Percentiles rank a stretch among this genome's conserved stretches.
These are phyloP conservation scores for Trypoxylon attenuatum DNA, from an alignment of 2,888 invertebrate genomes.

Conservation along the genomic window DNA sequence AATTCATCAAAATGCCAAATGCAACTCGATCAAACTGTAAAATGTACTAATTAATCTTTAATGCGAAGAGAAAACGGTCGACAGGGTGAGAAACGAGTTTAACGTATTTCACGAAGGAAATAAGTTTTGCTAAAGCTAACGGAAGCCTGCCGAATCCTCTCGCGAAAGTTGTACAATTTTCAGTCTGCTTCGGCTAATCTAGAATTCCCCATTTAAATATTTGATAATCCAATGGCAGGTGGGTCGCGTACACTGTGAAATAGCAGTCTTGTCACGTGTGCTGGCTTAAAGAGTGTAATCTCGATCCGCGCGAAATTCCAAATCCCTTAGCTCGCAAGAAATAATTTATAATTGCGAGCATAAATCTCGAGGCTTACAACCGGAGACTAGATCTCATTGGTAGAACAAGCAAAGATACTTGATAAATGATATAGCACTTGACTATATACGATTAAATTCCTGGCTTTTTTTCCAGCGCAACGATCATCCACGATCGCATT, in stretches of 20 bases:
- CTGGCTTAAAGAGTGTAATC: conserved; percentile 31
- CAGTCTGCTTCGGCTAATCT: conserved; percentile 9
- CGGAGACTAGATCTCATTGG: neutral
- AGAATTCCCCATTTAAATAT: conserved; percentile 39
- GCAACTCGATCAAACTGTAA: too few species aligned
- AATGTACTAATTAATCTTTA: too few species aligned
- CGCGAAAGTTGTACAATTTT: conserved; percentile 3
- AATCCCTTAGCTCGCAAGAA: conserved; percentile 35
- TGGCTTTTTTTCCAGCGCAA: neutral
- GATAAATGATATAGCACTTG: too few species aligned
- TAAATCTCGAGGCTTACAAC: conserved; percentile 33
- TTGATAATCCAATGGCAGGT: conserved; percentile 35
- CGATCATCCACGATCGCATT: neutral
- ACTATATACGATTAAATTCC: too few species aligned
- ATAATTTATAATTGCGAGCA: conserved; percentile 46
- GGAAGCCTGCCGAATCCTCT: neutral
- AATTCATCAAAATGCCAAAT: too few species aligned
- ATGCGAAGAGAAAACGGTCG: neutral
- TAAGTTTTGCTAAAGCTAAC: conserved; percentile 8
- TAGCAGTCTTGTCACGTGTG: conserved; percentile 31
- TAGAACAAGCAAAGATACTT: too few species aligned
- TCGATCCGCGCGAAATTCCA: conserved; percentile 26
- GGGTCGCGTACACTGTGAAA: too few species aligned
- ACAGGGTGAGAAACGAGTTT: neutral
- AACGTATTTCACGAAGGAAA: neutral